Conservation (phyloP, 30 jellyfish, hydroid and myxozoan genomes). For the Catostylus mosaicus region DNA sequence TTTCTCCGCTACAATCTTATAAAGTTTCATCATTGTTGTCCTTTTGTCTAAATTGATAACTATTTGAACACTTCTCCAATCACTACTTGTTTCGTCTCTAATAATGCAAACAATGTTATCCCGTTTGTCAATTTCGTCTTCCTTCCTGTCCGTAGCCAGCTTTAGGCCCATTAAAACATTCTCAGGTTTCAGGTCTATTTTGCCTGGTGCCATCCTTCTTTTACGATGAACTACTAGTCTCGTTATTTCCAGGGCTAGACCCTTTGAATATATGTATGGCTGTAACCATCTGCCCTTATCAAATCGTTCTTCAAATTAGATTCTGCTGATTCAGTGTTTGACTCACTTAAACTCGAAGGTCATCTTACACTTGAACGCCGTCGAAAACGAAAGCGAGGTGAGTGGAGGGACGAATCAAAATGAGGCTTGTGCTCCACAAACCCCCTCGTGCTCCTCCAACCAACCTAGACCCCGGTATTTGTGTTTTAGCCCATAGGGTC, state of each 20-base stretch:
- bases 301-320: no score
- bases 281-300: background rate
- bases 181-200: conserved; percentile 23
- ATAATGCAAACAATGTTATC: conserved; percentile 46
- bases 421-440: background rate
- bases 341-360: no score
- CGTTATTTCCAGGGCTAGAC: background rate
- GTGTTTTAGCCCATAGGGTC: no score
- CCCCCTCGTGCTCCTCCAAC: background rate
- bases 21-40: conserved; percentile 55
- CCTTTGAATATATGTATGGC: background rate
- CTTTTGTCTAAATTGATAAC: conserved; percentile 15
- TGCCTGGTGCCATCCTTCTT: conserved; percentile 53
- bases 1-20: conserved; percentile 57
- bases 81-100: conserved; percentile 19
- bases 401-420: background rate
- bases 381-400: background rate
- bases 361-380: background rate
- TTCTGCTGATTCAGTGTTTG: no score
- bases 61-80: conserved; percentile 17
- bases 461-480: no score
- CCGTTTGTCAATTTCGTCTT: background rate
- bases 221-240: background rate
- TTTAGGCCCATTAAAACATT: conserved; percentile 19
- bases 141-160: conserved; percentile 17